phyloP scores from a whole-genome alignment of 2,113 vertebrate species.

The Phodopus roborovskii region DNA sequence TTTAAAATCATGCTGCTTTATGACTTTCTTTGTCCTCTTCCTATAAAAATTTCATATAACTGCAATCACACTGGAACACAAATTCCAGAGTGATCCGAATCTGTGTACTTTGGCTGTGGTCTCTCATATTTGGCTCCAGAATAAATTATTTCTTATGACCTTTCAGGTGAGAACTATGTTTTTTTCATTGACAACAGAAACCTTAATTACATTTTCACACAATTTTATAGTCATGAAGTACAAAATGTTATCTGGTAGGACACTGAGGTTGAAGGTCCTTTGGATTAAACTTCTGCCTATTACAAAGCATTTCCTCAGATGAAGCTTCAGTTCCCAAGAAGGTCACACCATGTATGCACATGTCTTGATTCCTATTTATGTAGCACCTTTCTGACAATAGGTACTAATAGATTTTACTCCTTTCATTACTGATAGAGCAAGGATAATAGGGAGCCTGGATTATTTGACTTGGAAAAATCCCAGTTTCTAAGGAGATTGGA shows the following conservation, averaged over 20 bases:
- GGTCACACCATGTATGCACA: neutral
- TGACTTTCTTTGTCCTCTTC: neutral
- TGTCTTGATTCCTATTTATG: neutral
- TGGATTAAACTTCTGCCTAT: neutral
- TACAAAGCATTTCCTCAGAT: neutral
- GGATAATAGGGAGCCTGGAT: neutral
- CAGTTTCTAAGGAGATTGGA: neutral
- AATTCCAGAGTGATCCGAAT: neutral
- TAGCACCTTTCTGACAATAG: neutral
- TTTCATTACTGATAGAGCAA: neutral
- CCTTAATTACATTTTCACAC: neutral
- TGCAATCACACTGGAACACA: too few species aligned
- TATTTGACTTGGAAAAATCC: neutral
- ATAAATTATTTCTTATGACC: neutral
- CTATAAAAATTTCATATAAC: neutral
- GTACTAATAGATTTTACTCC: neutral
- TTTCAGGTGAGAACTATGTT: neutral
- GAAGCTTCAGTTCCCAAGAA: neutral
- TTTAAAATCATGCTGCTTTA: neutral
- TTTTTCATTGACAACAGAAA: neutral
- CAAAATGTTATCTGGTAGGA: neutral
- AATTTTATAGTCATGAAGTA: neutral
- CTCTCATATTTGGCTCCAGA: neutral
- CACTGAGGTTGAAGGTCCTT: neutral
- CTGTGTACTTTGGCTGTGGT: neutral